phyloP scores from a whole-genome alignment of 2,888 invertebrate genomes.

The Chaetogeoica ovagalla region DNA sequence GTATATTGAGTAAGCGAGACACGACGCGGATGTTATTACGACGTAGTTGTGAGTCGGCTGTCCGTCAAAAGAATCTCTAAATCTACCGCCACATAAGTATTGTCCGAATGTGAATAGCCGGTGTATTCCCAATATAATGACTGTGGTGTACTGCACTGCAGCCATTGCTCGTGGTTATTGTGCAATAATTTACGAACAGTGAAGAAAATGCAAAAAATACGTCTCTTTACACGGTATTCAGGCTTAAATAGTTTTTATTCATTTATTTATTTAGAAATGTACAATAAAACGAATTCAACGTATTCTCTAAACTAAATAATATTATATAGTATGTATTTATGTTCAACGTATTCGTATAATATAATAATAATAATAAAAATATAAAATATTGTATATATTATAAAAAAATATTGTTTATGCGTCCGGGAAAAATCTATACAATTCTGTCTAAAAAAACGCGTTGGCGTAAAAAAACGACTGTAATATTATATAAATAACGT shows the following conservation, averaged over 20 bases:
- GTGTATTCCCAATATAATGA: no score
- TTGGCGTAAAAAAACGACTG: no score
- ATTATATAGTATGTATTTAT: neutral
- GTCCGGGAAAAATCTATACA: neutral
- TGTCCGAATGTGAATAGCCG: neutral
- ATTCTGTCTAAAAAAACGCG: neutral
- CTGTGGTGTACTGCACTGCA: no score
- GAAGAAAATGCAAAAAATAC: no score
- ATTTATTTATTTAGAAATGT: constrained; percentile 8
- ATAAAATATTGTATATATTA: no score
- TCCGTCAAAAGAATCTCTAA: neutral
- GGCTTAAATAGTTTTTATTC: neutral
- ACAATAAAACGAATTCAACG: neutral
- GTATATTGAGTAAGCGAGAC: neutral
- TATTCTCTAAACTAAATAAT: neutral
- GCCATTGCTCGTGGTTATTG: neutral
- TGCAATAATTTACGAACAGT: neutral
- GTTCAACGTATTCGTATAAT: neutral
- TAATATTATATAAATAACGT: neutral
- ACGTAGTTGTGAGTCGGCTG: neutral
- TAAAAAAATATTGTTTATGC: neutral
- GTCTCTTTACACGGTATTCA: no score
- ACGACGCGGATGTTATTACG: neutral
- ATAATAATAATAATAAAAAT: neutral
- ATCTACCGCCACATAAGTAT: neutral